A percentile compares a stretch with the other conserved stretches of the same genome.
phyloP scores from a whole-genome alignment of 2,113 vertebrate genomes.

The Upupa epops region DNA sequence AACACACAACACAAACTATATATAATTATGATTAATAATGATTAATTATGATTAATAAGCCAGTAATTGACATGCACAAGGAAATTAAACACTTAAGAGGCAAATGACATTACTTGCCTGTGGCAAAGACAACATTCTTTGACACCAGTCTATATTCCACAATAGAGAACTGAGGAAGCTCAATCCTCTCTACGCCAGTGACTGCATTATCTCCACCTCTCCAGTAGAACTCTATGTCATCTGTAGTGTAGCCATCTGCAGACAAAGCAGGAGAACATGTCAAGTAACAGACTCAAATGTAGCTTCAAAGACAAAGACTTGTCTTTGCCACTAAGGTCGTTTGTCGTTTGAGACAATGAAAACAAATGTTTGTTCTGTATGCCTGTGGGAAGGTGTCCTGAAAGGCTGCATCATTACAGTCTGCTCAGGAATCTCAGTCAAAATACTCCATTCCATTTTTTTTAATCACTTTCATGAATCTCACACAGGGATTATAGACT shows the following conservation, averaged over 20 bases:
- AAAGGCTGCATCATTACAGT: background rate
- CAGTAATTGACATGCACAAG: background rate
- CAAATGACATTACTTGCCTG: conserved; percentile 77
- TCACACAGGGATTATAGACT: background rate
- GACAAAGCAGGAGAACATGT: background rate
- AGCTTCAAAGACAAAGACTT: background rate
- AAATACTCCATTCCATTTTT: background rate
- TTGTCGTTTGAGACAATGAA: background rate
- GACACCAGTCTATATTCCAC: conserved; percentile 96
- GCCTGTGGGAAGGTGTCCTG: background rate
- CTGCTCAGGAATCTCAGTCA: background rate
- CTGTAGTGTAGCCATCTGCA: conserved; percentile 96
- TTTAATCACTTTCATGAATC: background rate
- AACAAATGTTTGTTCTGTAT: background rate
- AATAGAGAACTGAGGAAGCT: conserved; percentile 97
- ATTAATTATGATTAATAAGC: background rate
- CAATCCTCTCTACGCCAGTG: conserved; percentile 91
- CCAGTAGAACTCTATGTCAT: conserved; percentile 99
- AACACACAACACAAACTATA: background rate
- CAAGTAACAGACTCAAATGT: background rate
- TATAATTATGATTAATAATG: background rate
- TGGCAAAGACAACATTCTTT: conserved; percentile 96
- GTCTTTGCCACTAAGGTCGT: accelerated
- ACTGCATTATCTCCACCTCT: conserved; percentile 92
- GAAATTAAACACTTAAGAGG: background rate